Evolutionary conservation across 2,888 invertebrate species (phyloP).

Genomic region (Rotaria magnacalcarata): DNA sequence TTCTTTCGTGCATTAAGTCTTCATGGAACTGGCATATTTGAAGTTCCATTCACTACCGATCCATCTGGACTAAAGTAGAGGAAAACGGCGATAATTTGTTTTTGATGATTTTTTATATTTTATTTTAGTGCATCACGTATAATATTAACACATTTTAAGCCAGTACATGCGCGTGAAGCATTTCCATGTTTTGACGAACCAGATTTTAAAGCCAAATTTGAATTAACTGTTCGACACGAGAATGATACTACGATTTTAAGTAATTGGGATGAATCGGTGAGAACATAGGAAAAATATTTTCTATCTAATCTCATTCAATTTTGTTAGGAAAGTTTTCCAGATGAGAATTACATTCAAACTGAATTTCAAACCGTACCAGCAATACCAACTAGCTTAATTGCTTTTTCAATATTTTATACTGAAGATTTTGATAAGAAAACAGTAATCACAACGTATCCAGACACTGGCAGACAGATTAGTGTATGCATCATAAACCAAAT

Average conservation of each 20-base stretch:
- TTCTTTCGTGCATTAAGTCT: neutral
- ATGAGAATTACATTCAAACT: constrained; percentile 11
- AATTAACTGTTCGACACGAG: constrained; percentile 37
- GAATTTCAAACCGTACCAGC: constrained; percentile 25
- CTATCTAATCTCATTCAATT: neutral
- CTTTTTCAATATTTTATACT: constrained; percentile 38
- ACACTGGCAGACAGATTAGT: neutral
- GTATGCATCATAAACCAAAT: neutral
- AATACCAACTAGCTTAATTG: constrained; percentile 37
- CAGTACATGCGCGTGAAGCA: constrained; percentile 42
- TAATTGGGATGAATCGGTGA: constrained; percentile 38
- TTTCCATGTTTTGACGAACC: constrained; percentile 46
- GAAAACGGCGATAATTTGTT: neutral
- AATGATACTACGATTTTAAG: constrained; percentile 33
- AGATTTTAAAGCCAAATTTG: constrained; percentile 38
- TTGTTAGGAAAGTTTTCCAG: neutral
- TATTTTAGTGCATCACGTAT: neutral
- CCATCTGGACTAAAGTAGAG: neutral
- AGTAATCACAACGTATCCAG: neutral
- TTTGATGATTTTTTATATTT: neutral
- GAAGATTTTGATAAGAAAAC: constrained; percentile 30
- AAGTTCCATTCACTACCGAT: neutral
- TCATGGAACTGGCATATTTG: constrained; percentile 31
- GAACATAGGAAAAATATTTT: neutral
- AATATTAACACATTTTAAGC: constrained; percentile 41